Evolutionary conservation across 2,797 vertebrate genomes (phyloP).

Genomic region (Sebastes oblongus): DNA sequence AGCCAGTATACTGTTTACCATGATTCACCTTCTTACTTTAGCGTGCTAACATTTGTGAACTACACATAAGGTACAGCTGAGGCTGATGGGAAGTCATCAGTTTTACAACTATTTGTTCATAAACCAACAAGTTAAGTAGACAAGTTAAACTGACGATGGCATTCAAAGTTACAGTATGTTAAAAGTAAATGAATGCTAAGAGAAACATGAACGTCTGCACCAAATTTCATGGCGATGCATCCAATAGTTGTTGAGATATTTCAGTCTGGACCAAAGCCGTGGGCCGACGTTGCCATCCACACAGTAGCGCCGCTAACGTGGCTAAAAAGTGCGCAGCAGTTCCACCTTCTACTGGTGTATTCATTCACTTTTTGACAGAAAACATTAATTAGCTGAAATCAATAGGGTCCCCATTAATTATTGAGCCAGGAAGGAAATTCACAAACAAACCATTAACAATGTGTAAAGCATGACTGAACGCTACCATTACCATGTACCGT

Average conservation of each 20-base stretch:
- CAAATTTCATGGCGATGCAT: background rate
- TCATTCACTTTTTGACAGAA: slow-evolving; percentile 24
- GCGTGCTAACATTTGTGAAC: background rate
- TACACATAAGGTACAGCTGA: background rate
- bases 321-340: background rate
- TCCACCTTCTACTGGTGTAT: background rate
- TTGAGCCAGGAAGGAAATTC: slow-evolving; percentile 33
- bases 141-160: background rate
- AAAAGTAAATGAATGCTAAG: background rate
- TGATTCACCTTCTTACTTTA: background rate
- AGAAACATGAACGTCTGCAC: background rate
- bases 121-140: background rate
- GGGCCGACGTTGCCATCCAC: background rate
- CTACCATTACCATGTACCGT: slow-evolving; percentile 1
- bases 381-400: slow-evolving; percentile 48
- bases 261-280: background rate
- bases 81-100: background rate
- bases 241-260: background rate
- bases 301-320: background rate
- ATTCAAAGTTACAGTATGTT: background rate
- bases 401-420: slow-evolving; percentile 49
- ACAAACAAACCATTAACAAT: slow-evolving; percentile 45
- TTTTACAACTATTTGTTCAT: background rate
- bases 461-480: slow-evolving; percentile 37
- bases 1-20: background rate